These are phyloP conservation scores for Chiloscyllium punctatum DNA, from an alignment of 2,797 vertebrate genomes.

Conservation along the genomic window DNA sequence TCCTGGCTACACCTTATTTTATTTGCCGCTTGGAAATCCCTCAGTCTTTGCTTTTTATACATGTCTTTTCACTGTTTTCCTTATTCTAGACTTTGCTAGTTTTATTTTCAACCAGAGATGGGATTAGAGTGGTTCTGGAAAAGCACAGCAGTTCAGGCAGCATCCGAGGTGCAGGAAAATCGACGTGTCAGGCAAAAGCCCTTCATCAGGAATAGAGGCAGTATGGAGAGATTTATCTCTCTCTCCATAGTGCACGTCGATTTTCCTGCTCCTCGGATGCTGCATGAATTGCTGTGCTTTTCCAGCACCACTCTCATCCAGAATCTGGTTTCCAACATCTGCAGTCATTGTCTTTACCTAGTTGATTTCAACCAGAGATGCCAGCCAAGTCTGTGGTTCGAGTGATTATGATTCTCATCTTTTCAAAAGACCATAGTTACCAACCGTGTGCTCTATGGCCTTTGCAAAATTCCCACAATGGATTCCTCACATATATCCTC, in stretches of 20 bases:
- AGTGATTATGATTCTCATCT: not conserved
- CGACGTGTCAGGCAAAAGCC: too few species aligned
- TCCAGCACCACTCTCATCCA: too few species aligned
- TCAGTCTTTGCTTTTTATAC: not conserved
- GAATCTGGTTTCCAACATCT: too few species aligned
- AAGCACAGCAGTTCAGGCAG: too few species aligned
- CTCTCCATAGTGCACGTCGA: too few species aligned
- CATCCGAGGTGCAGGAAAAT: too few species aligned
- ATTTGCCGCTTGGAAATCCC: not conserved
- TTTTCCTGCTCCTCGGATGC: too few species aligned
- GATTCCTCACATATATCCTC: not conserved
- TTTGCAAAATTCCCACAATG: not conserved
- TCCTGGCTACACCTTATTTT: not conserved
- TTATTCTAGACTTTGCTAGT: not conserved
- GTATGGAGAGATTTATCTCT: too few species aligned
- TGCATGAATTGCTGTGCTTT: too few species aligned
- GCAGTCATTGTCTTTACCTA: too few species aligned
- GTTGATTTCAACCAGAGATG: not conserved
- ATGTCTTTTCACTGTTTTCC: not conserved
- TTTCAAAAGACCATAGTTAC: not conserved
- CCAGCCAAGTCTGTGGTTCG: not conserved
- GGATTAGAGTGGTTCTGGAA: too few species aligned
- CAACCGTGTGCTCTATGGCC: not conserved
- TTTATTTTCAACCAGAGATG: not conserved
- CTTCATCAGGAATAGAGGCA: too few species aligned